phyloP scores from a whole-genome alignment of 2,797 vertebrate species.

The Pterois miles region DNA sequence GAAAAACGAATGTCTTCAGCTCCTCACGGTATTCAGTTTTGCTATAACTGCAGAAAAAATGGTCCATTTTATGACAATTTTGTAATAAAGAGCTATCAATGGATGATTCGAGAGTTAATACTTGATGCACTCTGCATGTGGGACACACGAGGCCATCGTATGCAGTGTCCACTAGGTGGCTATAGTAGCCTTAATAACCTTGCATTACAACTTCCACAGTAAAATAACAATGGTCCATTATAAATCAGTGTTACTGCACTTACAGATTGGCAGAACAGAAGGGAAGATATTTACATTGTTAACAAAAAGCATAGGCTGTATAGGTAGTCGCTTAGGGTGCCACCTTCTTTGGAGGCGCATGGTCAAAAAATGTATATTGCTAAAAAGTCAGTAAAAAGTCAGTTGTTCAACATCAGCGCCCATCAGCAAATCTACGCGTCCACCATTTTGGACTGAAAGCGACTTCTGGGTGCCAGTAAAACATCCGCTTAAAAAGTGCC shows the following conservation, averaged over 20 bases:
- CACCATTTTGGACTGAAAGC: too few relatives aligned
- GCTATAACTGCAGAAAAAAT: background rate
- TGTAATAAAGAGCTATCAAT: background rate
- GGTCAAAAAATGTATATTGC: too few relatives aligned
- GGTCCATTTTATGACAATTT: background rate
- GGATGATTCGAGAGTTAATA: background rate
- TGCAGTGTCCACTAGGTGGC: background rate
- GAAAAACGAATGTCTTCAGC: background rate
- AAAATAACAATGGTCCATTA: background rate
- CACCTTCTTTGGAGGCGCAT: too few relatives aligned
- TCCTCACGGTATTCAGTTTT: background rate
- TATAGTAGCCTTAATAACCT: background rate
- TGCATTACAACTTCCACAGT: background rate
- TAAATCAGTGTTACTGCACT: background rate
- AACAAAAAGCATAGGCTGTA: too few relatives aligned
- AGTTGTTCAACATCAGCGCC: too few relatives aligned
- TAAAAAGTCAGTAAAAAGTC: too few relatives aligned
- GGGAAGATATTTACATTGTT: too few relatives aligned
- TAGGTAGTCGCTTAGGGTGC: too few relatives aligned
- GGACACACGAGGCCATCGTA: background rate
- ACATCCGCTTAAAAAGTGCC: too few relatives aligned
- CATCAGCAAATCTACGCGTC: too few relatives aligned
- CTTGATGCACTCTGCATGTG: conserved; percentile 7
- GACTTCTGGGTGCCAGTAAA: too few relatives aligned
- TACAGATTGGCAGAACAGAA: too few relatives aligned